Percentiles rank a stretch among this genome's conserved stretches.
Evolutionary conservation across 2,888 invertebrate species (phyloP).

Genomic region (Diarsia mendica): DNA sequence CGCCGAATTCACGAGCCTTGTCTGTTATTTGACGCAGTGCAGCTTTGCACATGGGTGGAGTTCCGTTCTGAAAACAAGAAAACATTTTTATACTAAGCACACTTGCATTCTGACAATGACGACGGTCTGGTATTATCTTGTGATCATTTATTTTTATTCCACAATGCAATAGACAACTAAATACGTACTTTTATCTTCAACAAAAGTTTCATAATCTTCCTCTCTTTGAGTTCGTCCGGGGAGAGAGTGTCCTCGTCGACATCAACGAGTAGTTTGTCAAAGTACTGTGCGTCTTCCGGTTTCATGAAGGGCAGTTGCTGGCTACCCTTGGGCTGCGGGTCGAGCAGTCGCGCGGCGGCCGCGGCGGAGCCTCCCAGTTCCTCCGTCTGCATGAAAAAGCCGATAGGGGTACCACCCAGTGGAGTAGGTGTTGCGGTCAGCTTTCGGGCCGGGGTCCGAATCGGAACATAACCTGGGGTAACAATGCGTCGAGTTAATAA

Average conservation of each 20-base stretch:
- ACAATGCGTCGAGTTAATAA: slow-evolving; percentile 76
- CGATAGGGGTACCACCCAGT: slow-evolving; percentile 96
- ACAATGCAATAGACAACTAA: slow-evolving; percentile 1
- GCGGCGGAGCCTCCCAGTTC: slow-evolving; percentile 95
- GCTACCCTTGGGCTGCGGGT: slow-evolving; percentile 98
- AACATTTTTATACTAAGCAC: slow-evolving; percentile 1
- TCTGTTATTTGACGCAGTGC: slow-evolving; percentile 99
- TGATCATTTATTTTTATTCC: background rate
- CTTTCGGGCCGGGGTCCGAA: slow-evolving; percentile 99
- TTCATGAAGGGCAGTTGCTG: slow-evolving; percentile 99
- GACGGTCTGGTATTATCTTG: background rate
- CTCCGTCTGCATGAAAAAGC: slow-evolving; percentile 98
- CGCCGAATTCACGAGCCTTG: slow-evolving; percentile 99
- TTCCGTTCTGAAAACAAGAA: slow-evolving; percentile 93
- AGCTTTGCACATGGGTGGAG: slow-evolving; percentile 99
- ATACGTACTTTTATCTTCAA: slow-evolving; percentile 96
- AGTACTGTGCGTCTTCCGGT: slow-evolving; percentile 99
- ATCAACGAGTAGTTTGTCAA: slow-evolving; percentile 99
- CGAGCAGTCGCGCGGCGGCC: slow-evolving; percentile 94
- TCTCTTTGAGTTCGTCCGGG: slow-evolving; percentile 99
- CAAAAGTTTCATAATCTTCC: slow-evolving; percentile 99
- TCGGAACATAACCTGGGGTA: slow-evolving; percentile 95
- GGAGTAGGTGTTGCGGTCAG: slow-evolving; percentile 99
- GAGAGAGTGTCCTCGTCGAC: slow-evolving; percentile 99
- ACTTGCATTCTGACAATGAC: background rate